Percentiles rank a stretch among this genome's conserved stretches.
These are phyloP conservation scores for Trachelus stipa DNA, from an alignment of 2,888 invertebrate genomes.

Conservation along the genomic window DNA sequence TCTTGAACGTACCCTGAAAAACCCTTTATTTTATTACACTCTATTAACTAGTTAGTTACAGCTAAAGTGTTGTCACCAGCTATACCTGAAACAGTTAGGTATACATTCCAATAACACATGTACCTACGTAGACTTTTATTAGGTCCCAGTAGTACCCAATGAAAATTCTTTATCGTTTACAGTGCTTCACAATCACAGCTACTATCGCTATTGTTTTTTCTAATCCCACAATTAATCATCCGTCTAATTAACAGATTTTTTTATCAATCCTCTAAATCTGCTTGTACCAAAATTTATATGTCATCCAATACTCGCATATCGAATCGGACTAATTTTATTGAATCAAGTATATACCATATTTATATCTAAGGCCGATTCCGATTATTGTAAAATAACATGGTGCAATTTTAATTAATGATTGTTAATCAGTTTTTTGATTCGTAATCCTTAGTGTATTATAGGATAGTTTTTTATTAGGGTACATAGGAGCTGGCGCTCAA, in stretches of 20 bases:
- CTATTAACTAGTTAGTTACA: not conserved
- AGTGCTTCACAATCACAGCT: not conserved
- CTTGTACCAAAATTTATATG: not conserved
- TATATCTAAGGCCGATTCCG: no score
- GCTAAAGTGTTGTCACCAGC: not conserved
- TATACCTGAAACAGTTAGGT: not conserved
- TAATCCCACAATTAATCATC: not conserved
- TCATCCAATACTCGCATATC: not conserved
- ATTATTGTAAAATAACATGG: no score
- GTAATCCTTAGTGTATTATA: not conserved
- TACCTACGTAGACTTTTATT: not conserved
- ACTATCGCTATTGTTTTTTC: not conserved
- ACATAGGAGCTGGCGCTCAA: conserved; percentile 20
- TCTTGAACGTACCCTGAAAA: not conserved
- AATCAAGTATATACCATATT: no score
- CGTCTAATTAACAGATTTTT: not conserved
- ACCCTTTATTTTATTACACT: not conserved
- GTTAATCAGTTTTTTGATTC: not conserved
- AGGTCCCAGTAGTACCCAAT: not conserved
- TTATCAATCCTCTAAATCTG: not conserved
- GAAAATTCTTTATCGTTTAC: not conserved
- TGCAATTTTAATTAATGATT: not conserved
- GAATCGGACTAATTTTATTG: not conserved
- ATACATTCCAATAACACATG: not conserved
- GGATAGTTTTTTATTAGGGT: conserved; percentile 9